Evolutionary conservation across 2,888 invertebrate genomes (phyloP).

Genomic region (Chorisops tibialis): DNA sequence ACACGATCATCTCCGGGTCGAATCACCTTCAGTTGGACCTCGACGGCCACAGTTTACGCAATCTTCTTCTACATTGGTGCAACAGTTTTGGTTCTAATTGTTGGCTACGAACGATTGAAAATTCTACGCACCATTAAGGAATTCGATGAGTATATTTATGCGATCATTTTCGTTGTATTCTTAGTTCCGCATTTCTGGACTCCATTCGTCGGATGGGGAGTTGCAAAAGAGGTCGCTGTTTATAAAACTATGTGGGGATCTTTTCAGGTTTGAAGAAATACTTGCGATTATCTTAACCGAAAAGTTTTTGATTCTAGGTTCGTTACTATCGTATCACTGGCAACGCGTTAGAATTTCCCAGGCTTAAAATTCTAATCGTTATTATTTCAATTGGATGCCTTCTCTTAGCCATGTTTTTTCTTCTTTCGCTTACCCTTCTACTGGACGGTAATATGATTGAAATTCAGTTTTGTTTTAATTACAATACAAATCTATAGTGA

Average conservation of each 20-base stretch:
- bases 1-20: conserved; percentile 56
- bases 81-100: conserved; percentile 58
- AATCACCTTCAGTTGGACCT: conserved; percentile 64
- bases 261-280: conserved; percentile 57
- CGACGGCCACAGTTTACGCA: conserved; percentile 63
- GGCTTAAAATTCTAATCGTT: conserved; percentile 59
- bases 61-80: conserved; percentile 61
- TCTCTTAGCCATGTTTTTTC: conserved; percentile 59
- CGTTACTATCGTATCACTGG: conserved; percentile 59
- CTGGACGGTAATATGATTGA: conserved; percentile 53
- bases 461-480: not conserved
- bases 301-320: conserved; percentile 46
- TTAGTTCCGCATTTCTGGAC: conserved; percentile 69
- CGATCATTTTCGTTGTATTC: conserved; percentile 64
- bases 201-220: conserved; percentile 68
- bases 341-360: conserved; percentile 61
- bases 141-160: conserved; percentile 69
- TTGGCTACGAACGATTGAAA: conserved; percentile 61
- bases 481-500: not conserved
- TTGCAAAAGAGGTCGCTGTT: conserved; percentile 64
- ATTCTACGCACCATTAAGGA: conserved; percentile 60
- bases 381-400: conserved; percentile 63
- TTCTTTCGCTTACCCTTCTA: conserved; percentile 59
- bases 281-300: not conserved
- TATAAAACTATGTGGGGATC: conserved; percentile 68